A percentile compares a stretch with the other conserved stretches of the same genome.
Evolutionary conservation across 53 echinoderm and acorn worm genomes (phyloP).

Genomic region (Luidia sarsii): DNA sequence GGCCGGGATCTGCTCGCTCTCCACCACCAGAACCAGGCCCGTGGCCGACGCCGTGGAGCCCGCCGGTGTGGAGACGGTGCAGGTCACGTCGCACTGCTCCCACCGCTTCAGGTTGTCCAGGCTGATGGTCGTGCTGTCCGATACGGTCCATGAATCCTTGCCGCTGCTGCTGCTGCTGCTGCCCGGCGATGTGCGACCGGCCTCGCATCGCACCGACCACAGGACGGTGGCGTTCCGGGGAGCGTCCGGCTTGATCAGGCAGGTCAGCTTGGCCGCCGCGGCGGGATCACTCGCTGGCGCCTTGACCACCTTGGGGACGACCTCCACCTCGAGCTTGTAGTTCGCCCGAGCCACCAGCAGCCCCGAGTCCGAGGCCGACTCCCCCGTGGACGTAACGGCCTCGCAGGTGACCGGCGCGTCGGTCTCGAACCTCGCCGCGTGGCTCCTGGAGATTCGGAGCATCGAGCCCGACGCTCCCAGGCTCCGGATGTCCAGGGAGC

Average conservation of each 20-base stretch:
- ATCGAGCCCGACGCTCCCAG: constrained; percentile 13
- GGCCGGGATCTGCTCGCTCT: background rate
- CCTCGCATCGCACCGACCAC: constrained; percentile 17
- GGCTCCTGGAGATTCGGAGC: background rate
- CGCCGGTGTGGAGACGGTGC: constrained; percentile 13
- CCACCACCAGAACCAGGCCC: constrained; percentile 14
- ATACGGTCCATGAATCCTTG: no score
- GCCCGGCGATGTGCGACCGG: background rate
- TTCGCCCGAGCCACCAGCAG: constrained; percentile 10
- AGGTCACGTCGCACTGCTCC: constrained; percentile 27
- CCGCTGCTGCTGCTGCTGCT: background rate
- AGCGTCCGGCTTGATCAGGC: constrained; percentile 4
- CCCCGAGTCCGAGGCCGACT: background rate
- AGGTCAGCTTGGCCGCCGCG: constrained; percentile 1
- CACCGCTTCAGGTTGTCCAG: constrained; percentile 5
- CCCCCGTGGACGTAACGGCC: background rate
- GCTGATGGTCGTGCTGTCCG: constrained; percentile 22
- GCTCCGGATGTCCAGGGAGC: background rate
- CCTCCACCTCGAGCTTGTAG: background rate
- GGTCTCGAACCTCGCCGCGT: constrained; percentile 1
- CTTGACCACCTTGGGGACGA: constrained; percentile 20
- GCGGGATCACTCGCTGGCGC: background rate
- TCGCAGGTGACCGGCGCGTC: constrained; percentile 18
- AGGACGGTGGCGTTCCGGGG: constrained; percentile 17
- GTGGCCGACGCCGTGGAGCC: constrained; percentile 22